phyloP scores from a whole-genome alignment of 2,888 invertebrate species.

The Napeogenes sylphis region DNA sequence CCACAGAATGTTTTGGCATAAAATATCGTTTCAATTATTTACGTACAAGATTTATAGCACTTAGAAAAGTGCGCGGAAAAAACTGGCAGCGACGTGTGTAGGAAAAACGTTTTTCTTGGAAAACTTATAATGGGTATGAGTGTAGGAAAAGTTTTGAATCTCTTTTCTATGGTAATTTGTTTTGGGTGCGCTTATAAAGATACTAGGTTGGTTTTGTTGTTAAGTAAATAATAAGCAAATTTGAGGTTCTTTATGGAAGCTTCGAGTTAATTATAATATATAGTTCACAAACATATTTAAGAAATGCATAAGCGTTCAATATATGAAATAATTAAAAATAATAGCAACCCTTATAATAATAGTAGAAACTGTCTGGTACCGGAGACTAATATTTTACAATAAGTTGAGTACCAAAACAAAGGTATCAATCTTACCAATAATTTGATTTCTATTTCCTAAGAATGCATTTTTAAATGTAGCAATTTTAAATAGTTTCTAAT shows the following conservation, averaged over 20 bases:
- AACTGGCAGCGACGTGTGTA: slow-evolving; percentile 75
- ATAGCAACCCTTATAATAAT: too few species aligned
- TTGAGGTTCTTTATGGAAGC: not conserved
- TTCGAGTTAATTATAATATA: not conserved
- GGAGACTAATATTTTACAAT: too few species aligned
- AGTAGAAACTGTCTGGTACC: too few species aligned
- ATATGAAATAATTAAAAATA: too few species aligned
- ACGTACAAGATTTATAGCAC: slow-evolving; percentile 77
- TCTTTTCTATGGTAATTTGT: slow-evolving; percentile 78
- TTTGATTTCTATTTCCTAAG: too few species aligned
- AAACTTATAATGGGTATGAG: slow-evolving; percentile 77
- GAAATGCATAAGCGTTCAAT: too few species aligned
- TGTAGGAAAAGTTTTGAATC: slow-evolving; percentile 73
- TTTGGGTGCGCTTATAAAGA: slow-evolving; percentile 69
- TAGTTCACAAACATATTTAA: too few species aligned
- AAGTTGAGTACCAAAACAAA: too few species aligned
- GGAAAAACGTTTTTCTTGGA: slow-evolving; percentile 77
- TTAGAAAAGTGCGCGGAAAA: slow-evolving; percentile 78
- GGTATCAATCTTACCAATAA: too few species aligned
- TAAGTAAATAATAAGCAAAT: slow-evolving; percentile 30
- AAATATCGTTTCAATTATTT: slow-evolving; percentile 80
- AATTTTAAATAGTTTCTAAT: too few species aligned
- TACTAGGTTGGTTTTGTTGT: slow-evolving; percentile 55
- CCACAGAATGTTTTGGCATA: slow-evolving; percentile 78
- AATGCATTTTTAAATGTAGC: too few species aligned